phyloP scores from a whole-genome alignment of 2,888 invertebrate genomes.

The Scaptomyza tumidula region DNA sequence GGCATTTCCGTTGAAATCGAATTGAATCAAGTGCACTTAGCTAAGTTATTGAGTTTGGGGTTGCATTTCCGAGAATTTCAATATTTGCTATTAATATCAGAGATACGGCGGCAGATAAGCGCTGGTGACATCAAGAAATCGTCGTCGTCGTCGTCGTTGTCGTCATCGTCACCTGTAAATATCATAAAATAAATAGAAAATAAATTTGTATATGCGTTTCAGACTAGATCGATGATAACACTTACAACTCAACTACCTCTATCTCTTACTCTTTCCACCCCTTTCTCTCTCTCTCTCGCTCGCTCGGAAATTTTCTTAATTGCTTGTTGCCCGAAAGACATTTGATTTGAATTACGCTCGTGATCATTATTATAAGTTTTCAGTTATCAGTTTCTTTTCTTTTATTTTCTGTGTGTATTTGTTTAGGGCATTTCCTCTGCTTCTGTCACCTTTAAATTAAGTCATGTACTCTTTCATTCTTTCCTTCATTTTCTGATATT shows the following conservation, averaged over 20 bases:
- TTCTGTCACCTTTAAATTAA: slow-evolving; percentile 47
- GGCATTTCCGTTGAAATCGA: slow-evolving; percentile 38
- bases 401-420: slow-evolving; percentile 41
- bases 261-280: no score
- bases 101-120: slow-evolving; percentile 41
- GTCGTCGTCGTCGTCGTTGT: slow-evolving; percentile 21
- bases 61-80: slow-evolving; percentile 69
- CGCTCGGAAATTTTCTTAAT: slow-evolving; percentile 62
- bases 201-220: slow-evolving; percentile 65
- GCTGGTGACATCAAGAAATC: slow-evolving; percentile 33
- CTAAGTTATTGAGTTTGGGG: slow-evolving; percentile 25
- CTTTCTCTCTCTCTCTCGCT: background rate
- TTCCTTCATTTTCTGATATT: slow-evolving; percentile 5
- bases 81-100: slow-evolving; percentile 73
- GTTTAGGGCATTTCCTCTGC: slow-evolving; percentile 61
- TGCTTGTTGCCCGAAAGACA: slow-evolving; percentile 65
- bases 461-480: slow-evolving; percentile 31
- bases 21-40: slow-evolving; percentile 22
- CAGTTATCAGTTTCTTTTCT: slow-evolving; percentile 47
- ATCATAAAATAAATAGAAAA: slow-evolving; percentile 60
- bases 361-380: slow-evolving; percentile 57
- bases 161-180: slow-evolving; percentile 55
- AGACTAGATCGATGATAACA: slow-evolving; percentile 50
- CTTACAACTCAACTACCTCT: slow-evolving; percentile 42
- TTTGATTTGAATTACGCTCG: slow-evolving; percentile 74